Conservation (phyloP, 1,140 invertebrate genomes). For the Nasonia longicornis region DNA sequence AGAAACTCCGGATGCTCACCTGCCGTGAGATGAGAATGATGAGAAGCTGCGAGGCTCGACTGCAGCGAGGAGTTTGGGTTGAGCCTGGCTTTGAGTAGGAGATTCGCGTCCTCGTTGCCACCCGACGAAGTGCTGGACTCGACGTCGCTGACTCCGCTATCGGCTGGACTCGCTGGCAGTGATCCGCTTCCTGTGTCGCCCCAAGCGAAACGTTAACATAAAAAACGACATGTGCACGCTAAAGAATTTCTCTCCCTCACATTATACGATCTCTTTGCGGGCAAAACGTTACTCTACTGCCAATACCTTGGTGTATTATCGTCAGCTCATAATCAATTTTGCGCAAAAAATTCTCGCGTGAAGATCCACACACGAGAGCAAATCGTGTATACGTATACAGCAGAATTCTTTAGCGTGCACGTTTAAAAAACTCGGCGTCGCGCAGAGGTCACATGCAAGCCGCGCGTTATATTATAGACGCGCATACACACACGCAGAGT, state of each 20-base stretch:
- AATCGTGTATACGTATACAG: not conserved
- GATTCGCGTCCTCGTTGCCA: conserved; percentile 83
- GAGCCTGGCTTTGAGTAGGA: conserved; percentile 86
- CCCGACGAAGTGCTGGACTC: conserved; percentile 92
- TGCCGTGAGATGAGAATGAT: conserved; percentile 66
- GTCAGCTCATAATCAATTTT: no score
- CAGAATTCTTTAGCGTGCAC: not conserved
- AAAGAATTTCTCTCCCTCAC: not conserved
- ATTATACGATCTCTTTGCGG: not conserved
- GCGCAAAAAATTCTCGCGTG: not conserved
- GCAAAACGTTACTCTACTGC: no score
- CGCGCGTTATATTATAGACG: no score
- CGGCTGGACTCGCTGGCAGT: conserved; percentile 94
- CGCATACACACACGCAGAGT: no score
- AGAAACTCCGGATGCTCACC: conserved; percentile 53
- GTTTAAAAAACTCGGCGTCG: not conserved
- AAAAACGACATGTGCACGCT: conserved; percentile 21
- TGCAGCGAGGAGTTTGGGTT: conserved; percentile 71
- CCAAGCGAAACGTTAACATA: conserved; percentile 14
- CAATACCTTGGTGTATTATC: no score
- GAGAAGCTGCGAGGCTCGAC: conserved; percentile 60
- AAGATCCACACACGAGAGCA: not conserved
- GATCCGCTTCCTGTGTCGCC: conserved; percentile 76
- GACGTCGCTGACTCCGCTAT: conserved; percentile 96
- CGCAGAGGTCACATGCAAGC: not conserved